Evolutionary conservation across 2,797 vertebrate genomes (phyloP), one percentile per base, ranked within the genome.

Genomic region (Sebastes variabilis): DNA sequence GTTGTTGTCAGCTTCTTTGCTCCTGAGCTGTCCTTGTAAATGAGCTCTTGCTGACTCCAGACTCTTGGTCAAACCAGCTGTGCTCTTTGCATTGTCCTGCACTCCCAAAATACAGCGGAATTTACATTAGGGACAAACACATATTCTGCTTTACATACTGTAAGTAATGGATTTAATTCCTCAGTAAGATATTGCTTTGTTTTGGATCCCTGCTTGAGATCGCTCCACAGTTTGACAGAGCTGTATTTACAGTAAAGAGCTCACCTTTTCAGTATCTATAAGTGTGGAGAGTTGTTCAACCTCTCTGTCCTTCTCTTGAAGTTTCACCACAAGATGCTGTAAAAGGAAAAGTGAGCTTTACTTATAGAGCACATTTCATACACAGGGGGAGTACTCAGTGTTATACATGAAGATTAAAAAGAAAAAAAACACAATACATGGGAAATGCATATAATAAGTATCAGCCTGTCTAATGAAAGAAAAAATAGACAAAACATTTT

Each of bases 1-100:
- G 90, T 96, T 97, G 86, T 97, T 98, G 64, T 99, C 97, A 0
- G 97, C 96, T 71, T 98, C 98, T 85, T 96, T 98, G 86, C 80
- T 96, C 36, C 96, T 95, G 65, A 99, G 89, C 86, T 97, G 97
- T 0, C 94, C 95, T 88, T 99, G 98, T 69, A 99, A 92, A 84
- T 95, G 97, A 66, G 95, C 97, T 81, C 95, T 94, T 66, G 97
- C 95, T 1, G 95, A 87, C 80, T 98, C 97, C 94, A 98, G 89
- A 8, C 94, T 96, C 71, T 96, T 98, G 30, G 96, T 96, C 12
- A 97, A 89, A 25, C 97, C 97, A 0, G 87, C 80, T 0, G 96
- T 95, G 14, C 95, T 96, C 91, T 91, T 97, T 2, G 95, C 88
- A 78, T 97, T 96, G 18, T 96, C 96, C 98, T 99, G 87, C 8